Conservation (phyloP, 2,888 invertebrate genomes). For the Caenorhabditis angaria region DNA sequence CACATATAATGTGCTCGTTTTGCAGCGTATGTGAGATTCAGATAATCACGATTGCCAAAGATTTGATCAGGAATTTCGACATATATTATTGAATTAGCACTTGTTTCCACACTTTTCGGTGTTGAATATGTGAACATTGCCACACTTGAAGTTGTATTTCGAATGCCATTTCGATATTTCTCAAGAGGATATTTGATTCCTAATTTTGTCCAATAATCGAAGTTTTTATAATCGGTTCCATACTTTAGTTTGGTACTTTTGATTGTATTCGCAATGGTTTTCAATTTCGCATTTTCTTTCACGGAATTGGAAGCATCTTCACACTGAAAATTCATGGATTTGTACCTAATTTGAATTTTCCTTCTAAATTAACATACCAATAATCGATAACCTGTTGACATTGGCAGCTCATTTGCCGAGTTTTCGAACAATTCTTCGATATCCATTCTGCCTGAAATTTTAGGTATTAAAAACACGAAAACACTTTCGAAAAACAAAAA, state of each 20-base stretch:
- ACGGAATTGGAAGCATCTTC: conserved; percentile 19
- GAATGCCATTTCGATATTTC: conserved; percentile 14
- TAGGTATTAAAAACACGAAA: background rate
- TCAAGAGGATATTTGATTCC: conserved; percentile 31
- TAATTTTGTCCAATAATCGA: conserved; percentile 30
- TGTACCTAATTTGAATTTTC: background rate
- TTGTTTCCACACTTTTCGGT: conserved; percentile 16
- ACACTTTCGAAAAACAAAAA: no score
- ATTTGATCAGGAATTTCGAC: conserved; percentile 35
- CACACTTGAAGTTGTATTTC: conserved; percentile 27
- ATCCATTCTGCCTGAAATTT: background rate
- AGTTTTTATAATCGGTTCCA: conserved; percentile 34
- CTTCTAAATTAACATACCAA: conserved; percentile 16
- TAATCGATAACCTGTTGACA: conserved; percentile 32
- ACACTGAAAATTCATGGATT: conserved; percentile 21
- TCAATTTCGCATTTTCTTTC: conserved; percentile 6
- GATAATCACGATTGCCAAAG: conserved; percentile 31
- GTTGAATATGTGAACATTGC: conserved; percentile 18
- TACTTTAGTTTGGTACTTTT: conserved; percentile 15
- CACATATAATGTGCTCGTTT: conserved; percentile 38
- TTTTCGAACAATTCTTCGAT: conserved; percentile 3
- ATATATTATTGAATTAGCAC: conserved; percentile 15
- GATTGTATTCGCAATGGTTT: conserved; percentile 10
- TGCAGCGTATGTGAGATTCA: conserved; percentile 28
- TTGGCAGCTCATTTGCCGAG: conserved; percentile 8